Evolutionary conservation across 2,113 vertebrate species (phyloP).

Genomic region (Sceloporus undulatus): DNA sequence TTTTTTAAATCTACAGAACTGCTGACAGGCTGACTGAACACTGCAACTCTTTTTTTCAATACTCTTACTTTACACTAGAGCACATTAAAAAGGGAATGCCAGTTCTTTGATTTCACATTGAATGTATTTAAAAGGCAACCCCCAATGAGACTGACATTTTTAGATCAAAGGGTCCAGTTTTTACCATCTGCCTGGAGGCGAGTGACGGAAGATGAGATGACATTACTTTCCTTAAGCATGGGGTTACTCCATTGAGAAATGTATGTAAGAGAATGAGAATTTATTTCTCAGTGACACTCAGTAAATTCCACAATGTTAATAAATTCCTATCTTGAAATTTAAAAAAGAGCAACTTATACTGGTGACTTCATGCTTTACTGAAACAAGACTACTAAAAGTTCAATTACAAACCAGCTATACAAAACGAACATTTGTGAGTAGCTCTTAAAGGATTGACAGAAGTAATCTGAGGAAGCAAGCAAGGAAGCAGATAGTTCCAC

Average conservation of each 20-base stretch:
- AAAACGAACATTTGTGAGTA: neutral
- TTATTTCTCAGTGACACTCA: neutral
- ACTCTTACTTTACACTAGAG: slow-evolving; percentile 38
- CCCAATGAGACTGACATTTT: slow-evolving; percentile 8
- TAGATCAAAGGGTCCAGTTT: neutral
- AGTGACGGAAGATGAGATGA: neutral
- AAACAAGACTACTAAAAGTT: neutral
- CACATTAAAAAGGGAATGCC: slow-evolving; percentile 30
- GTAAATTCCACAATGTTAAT: neutral
- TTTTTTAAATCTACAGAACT: neutral
- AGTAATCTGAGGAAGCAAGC: neutral
- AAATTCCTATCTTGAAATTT: neutral
- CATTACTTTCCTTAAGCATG: neutral
- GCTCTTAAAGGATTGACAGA: neutral
- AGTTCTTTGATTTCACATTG: neutral
- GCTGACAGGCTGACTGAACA: neutral
- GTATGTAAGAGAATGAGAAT: neutral
- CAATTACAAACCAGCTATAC: neutral
- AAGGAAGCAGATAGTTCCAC: neutral
- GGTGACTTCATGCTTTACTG: neutral
- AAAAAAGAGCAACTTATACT: neutral
- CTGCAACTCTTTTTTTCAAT: neutral
- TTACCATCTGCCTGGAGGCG: neutral
- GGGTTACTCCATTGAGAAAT: neutral
- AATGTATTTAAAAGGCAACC: neutral